A percentile compares a stretch with the other conserved stretches of the same genome.
Evolutionary conservation across 2,888 invertebrate genomes (phyloP).

Genomic region (Zygogramma bicolorata): DNA sequence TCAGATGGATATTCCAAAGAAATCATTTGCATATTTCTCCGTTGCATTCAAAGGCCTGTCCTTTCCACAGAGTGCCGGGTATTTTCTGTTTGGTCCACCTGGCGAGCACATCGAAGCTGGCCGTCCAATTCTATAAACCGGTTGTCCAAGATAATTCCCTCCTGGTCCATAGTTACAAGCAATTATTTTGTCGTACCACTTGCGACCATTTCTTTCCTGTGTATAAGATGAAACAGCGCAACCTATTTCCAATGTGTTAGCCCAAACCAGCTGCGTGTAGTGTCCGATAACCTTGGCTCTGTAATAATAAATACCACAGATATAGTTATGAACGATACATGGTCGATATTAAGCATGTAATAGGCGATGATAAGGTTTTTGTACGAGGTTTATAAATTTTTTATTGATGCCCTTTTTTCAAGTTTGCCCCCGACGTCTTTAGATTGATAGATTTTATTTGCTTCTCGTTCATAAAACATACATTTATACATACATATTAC

Average conservation of each 20-base stretch:
- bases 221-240: conserved; percentile 60
- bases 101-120: conserved; percentile 55
- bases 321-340: no score
- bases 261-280: conserved; percentile 64
- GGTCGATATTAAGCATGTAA: no score
- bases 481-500: no score
- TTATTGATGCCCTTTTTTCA: no score
- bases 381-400: no score
- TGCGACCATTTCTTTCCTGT: conserved; percentile 29
- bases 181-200: conserved; percentile 59
- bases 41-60: conserved; percentile 24
- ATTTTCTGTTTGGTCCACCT: conserved; percentile 49
- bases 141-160: conserved; percentile 60
- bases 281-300: conserved; percentile 52
- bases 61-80: conserved; percentile 56
- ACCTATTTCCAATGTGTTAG: conserved; percentile 60
- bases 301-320: neutral
- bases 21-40: conserved; percentile 18
- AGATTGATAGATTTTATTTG: no score
- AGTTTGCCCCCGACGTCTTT: no score
- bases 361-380: no score
- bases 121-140: conserved; percentile 59
- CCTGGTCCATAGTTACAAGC: conserved; percentile 64
- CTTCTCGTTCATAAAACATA: no score
- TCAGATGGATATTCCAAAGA: neutral